phyloP scores from a whole-genome alignment of 2,888 invertebrate genomes.

The Sabellastarte sp. region DNA sequence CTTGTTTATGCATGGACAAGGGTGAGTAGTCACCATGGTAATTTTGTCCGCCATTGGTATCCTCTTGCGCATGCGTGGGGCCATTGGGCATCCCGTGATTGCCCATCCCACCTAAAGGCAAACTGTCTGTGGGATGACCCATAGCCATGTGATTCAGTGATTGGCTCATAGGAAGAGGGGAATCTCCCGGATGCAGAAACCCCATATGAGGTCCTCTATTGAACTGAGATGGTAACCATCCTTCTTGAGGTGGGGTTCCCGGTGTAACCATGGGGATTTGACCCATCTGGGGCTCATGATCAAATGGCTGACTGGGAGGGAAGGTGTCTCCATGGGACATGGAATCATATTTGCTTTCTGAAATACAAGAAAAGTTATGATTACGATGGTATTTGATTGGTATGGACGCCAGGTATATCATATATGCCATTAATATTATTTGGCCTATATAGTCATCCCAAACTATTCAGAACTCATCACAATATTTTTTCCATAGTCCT shows the following conservation, averaged over 20 bases:
- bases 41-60: constrained; percentile 33
- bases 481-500: no score
- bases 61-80: constrained; percentile 45
- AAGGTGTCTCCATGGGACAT: constrained; percentile 34
- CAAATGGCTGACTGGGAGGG: constrained; percentile 39
- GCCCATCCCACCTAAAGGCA: not conserved
- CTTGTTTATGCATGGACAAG: not conserved
- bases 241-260: constrained; percentile 43
- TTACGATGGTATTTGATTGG: no score
- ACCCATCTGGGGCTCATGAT: constrained; percentile 48
- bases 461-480: no score
- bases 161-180: constrained; percentile 40
- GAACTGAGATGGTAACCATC: constrained; percentile 30
- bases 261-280: constrained; percentile 50
- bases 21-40: constrained; percentile 15
- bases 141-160: constrained; percentile 27
- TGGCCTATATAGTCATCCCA: no score
- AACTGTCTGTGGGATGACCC: not conserved
- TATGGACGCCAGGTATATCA: no score
- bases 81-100: constrained; percentile 30
- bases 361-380: not conserved
- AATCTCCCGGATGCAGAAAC: constrained; percentile 43
- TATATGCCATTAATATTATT: no score
- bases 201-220: constrained; percentile 17
- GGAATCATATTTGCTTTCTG: not conserved